phyloP scores from a whole-genome alignment of 53 echinoderm and acorn worm genomes.

The Antedon mediterranea region DNA sequence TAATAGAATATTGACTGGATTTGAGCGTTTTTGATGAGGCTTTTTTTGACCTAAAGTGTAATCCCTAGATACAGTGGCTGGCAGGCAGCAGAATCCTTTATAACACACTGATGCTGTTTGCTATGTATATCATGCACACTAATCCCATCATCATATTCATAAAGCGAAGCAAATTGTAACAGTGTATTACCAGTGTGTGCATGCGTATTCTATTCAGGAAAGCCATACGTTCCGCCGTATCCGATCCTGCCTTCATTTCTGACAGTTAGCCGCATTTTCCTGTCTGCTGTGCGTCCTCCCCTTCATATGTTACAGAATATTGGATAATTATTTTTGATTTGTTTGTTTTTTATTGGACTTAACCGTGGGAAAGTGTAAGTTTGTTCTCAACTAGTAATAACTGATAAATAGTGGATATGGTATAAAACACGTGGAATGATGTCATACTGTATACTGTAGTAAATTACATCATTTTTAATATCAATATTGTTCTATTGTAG shows the following conservation, averaged over 20 bases:
- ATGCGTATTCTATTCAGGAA: neutral
- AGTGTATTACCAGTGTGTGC: neutral
- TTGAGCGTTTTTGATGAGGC: neutral
- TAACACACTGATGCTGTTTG: neutral
- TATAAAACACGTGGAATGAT: no score
- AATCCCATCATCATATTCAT: neutral
- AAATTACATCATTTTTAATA: no score
- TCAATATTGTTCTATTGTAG: no score
- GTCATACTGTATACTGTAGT: no score
- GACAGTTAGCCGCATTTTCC: neutral
- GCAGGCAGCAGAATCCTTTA: neutral
- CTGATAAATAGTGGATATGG: no score
- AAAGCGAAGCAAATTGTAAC: neutral
- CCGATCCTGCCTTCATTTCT: neutral
- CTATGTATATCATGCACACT: neutral
- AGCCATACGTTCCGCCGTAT: neutral
- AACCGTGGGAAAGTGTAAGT: neutral
- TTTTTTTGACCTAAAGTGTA: neutral
- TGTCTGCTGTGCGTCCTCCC: neutral
- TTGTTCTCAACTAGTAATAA: no score
- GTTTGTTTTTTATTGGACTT: neutral
- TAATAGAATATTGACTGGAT: neutral
- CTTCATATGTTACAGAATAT: neutral
- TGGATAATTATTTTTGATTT: neutral
- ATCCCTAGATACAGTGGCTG: neutral